Evolutionary conservation across 2,113 vertebrate species (phyloP).

Genomic region (Diadophis punctatus): DNA sequence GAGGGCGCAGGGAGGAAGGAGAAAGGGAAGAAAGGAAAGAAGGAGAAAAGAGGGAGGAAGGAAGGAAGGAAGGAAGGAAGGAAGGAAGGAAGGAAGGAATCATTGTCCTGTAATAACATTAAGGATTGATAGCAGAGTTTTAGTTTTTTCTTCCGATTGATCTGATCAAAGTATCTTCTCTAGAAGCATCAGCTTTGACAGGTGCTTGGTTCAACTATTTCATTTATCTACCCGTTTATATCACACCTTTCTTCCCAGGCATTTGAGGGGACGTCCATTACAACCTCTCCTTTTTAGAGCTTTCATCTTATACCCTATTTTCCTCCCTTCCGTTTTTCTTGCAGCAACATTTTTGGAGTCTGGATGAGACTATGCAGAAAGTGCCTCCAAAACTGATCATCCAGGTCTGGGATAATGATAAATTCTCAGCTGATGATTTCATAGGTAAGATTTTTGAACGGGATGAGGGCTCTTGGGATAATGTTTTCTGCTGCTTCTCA

Average conservation of each 20-base stretch:
- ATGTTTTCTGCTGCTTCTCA: neutral
- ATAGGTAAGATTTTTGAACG: constrained; percentile 46
- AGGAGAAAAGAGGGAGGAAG: too few relatives aligned
- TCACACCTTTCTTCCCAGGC: neutral
- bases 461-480: neutral
- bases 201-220: neutral
- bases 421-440: constrained; percentile 63
- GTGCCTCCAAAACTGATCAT: constrained; percentile 69
- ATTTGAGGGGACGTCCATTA: too few relatives aligned
- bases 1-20: too few relatives aligned
- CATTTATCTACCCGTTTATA: neutral
- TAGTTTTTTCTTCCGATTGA: neutral
- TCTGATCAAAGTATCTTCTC: neutral
- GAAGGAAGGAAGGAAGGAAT: neutral
- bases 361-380: constrained; percentile 59
- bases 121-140: neutral
- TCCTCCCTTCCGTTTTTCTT: fast-evolving
- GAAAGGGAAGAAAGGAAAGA: too few relatives aligned
- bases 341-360: constrained; percentile 70
- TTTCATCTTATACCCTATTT: neutral
- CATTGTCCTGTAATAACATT: neutral
- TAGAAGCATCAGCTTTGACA: neutral
- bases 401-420: constrained; percentile 73
- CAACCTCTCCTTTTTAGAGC: neutral
- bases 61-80: too few relatives aligned